These are phyloP conservation scores for Chloroclystis v-ata DNA, from an alignment of 2,888 invertebrate genomes.

Conservation along the genomic window DNA sequence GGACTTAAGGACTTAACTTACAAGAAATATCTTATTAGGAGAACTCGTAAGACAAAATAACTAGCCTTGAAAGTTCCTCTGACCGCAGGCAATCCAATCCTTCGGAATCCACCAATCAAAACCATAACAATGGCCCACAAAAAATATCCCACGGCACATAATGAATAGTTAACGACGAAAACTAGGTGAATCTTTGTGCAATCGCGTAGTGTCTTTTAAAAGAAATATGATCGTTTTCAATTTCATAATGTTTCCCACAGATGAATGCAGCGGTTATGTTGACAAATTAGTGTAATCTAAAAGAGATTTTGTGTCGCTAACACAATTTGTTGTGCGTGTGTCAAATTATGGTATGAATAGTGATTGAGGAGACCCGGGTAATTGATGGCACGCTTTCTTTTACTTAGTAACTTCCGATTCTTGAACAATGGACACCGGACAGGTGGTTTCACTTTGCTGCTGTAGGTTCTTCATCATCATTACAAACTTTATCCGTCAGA, in stretches of 20 bases:
- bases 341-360: constrained; percentile 55
- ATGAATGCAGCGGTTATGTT: constrained; percentile 59
- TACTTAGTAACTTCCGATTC: constrained; percentile 11
- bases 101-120: constrained; percentile 70
- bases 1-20: too few relatives aligned
- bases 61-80: background rate
- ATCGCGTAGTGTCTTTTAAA: constrained; percentile 73
- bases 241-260: constrained; percentile 77
- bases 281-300: constrained; percentile 76
- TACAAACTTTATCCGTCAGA: too few relatives aligned
- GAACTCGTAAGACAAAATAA: too few relatives aligned
- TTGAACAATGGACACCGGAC: background rate
- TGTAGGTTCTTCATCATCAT: too few relatives aligned
- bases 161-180: constrained; percentile 77
- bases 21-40: too few relatives aligned
- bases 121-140: constrained; percentile 64
- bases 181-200: constrained; percentile 79
- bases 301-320: constrained; percentile 61
- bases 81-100: constrained; percentile 53
- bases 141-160: constrained; percentile 74
- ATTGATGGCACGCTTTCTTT: constrained; percentile 30
- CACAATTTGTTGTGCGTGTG: constrained; percentile 46
- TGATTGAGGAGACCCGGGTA: constrained; percentile 33
- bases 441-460: too few relatives aligned
- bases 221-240: constrained; percentile 78